Percentiles rank a stretch among this genome's conserved stretches.
phyloP scores from a whole-genome alignment of 53 echinoderm and acorn worm genomes.

The Temnopleurus reevesii region DNA sequence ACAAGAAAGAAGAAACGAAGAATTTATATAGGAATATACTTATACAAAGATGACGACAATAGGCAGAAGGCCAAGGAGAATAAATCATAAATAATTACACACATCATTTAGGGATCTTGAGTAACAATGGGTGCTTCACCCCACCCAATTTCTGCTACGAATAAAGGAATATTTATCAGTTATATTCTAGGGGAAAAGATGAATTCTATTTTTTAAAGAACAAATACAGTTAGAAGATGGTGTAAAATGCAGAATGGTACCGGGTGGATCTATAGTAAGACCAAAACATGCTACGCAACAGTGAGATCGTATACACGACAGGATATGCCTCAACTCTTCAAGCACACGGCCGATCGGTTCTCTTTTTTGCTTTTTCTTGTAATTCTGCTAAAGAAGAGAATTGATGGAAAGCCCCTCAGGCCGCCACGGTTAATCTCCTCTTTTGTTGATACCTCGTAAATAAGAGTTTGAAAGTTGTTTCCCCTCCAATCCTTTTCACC shows the following conservation, averaged over 20 bases:
- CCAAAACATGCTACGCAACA: conserved; percentile 43
- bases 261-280: not conserved
- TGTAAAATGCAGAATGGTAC: not conserved
- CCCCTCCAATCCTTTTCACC: conserved; percentile 16
- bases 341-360: conserved; percentile 51
- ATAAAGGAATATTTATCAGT: no score
- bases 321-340: conserved; percentile 45
- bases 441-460: conserved; percentile 53
- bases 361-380: conserved; percentile 54
- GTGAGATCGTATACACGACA: conserved; percentile 40
- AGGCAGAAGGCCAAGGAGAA: no score
- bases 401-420: conserved; percentile 46
- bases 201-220: no score
- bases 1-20: no score
- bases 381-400: conserved; percentile 49
- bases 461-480: conserved; percentile 55
- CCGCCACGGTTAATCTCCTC: conserved; percentile 57
- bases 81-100: no score
- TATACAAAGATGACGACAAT: no score
- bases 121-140: no score
- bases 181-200: no score
- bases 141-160: no score
- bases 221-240: no score
- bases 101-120: no score
- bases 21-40: no score